A percentile compares a stretch with the other conserved stretches of the same genome.
phyloP scores from a whole-genome alignment of 2,888 invertebrate species.

The Rhyacophila evoluta region DNA sequence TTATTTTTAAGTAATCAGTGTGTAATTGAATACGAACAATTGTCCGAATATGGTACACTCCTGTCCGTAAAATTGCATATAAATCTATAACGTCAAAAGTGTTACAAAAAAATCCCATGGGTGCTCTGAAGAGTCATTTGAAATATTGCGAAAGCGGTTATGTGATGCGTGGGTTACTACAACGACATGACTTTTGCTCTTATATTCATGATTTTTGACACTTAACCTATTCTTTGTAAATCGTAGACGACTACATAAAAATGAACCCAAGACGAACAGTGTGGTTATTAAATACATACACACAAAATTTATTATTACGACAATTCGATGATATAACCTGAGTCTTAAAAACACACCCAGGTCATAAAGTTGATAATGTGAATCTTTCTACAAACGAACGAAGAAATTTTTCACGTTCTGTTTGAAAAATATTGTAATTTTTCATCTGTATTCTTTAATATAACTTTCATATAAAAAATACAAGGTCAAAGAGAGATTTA shows the following conservation, averaged over 20 bases:
- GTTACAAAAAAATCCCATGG: too few relatives aligned
- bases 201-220: constrained; percentile 17
- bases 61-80: too few relatives aligned
- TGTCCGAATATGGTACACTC: too few relatives aligned
- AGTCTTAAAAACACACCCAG: background rate
- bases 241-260: background rate
- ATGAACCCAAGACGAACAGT: background rate
- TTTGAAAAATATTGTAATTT: too few relatives aligned
- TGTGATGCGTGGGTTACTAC: background rate
- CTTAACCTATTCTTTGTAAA: constrained; percentile 12
- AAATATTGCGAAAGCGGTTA: background rate
- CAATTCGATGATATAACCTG: background rate
- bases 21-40: too few relatives aligned
- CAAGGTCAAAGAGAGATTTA: background rate
- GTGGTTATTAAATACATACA: background rate
- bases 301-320: background rate
- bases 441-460: too few relatives aligned
- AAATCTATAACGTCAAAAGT: too few relatives aligned
- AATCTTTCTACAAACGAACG: background rate
- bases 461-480: background rate
- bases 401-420: background rate
- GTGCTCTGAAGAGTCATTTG: background rate
- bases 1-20: too few relatives aligned
- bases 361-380: background rate
- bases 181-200: constrained; percentile 4